Conservation (phyloP, 2,113 vertebrate genomes). For the Etheostoma cragini region DNA sequence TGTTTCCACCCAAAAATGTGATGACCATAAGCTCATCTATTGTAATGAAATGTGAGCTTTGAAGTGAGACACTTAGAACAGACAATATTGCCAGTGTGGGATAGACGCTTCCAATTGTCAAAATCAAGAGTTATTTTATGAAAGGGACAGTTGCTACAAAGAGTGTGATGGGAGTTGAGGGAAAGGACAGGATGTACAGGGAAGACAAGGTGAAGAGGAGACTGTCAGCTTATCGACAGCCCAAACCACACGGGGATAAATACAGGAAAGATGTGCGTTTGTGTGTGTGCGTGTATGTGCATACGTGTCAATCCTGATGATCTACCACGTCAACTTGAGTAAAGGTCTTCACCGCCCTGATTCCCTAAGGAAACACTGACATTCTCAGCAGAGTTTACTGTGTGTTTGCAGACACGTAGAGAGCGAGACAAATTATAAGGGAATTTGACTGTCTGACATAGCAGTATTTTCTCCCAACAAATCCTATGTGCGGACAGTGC, state of each 20-base stretch:
- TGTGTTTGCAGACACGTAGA: slow-evolving; percentile 4
- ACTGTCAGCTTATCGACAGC: slow-evolving; percentile 74
- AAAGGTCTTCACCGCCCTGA: slow-evolving; percentile 62
- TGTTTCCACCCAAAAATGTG: too few relatives aligned
- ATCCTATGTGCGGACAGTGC: slow-evolving; percentile 14
- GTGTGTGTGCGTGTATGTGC: not conserved
- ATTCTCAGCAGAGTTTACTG: slow-evolving; percentile 46
- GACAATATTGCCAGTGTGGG: not conserved
- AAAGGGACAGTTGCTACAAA: too few relatives aligned
- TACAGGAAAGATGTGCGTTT: slow-evolving; percentile 40
- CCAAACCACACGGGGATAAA: slow-evolving; percentile 58
- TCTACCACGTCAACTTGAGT: slow-evolving; percentile 67
- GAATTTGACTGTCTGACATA: slow-evolving; percentile 11
- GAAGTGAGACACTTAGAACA: not conserved
- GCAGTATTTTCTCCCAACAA: slow-evolving; percentile 31
- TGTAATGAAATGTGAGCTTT: not conserved
- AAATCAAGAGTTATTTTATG: not conserved
- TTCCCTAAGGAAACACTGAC: slow-evolving; percentile 61
- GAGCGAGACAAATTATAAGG: not conserved
- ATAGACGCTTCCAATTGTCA: not conserved
- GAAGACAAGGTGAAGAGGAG: slow-evolving; percentile 62
- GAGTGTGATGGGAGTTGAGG: slow-evolving; percentile 7
- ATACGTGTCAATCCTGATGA: slow-evolving; percentile 62
- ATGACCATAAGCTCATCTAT: too few relatives aligned
- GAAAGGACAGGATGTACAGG: slow-evolving; percentile 41